Conservation (phyloP, 2,888 invertebrate genomes). For the Phalera bucephala region DNA sequence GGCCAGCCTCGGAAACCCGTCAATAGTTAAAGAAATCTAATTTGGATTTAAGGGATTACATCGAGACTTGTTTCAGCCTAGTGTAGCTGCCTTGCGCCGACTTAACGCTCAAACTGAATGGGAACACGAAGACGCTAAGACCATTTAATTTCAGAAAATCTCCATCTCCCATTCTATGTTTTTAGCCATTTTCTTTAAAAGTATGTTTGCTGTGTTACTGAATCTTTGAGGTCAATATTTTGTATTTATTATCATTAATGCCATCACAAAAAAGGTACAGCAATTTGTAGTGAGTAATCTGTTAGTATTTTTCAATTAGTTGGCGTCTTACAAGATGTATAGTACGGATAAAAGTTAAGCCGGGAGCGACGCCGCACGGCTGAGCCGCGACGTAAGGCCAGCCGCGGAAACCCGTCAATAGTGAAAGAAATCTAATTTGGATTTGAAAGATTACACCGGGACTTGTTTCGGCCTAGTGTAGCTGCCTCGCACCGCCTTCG, state of each 20-base stretch:
- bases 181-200: too few relatives aligned
- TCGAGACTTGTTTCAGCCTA: slow-evolving; percentile 78
- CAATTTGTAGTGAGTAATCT: too few relatives aligned
- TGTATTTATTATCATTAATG: too few relatives aligned
- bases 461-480: slow-evolving; percentile 79
- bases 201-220: too few relatives aligned
- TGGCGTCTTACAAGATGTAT: slow-evolving; percentile 27
- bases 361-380: slow-evolving; percentile 35
- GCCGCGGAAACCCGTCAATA: slow-evolving; percentile 68
- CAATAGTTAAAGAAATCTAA: slow-evolving; percentile 82
- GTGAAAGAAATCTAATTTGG: slow-evolving; percentile 83
- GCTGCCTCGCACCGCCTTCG: slow-evolving; percentile 53
- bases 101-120: slow-evolving; percentile 67
- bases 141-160: too few relatives aligned
- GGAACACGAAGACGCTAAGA: slow-evolving; percentile 58
- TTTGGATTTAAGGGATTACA: slow-evolving; percentile 82
- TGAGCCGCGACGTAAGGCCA: slow-evolving; percentile 29
- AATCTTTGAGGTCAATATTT: too few relatives aligned
- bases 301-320: slow-evolving; percentile 55
- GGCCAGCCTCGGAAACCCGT: slow-evolving; percentile 53
- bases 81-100: slow-evolving; percentile 54
- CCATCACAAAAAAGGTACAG: too few relatives aligned
- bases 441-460: slow-evolving; percentile 78
- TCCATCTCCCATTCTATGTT: slow-evolving; percentile 27
- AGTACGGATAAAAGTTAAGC: slow-evolving; percentile 52